Base-by-base conservation (phyloP, 2,113 vertebrate genomes). In the Oenanthe oenanthe region DNA sequence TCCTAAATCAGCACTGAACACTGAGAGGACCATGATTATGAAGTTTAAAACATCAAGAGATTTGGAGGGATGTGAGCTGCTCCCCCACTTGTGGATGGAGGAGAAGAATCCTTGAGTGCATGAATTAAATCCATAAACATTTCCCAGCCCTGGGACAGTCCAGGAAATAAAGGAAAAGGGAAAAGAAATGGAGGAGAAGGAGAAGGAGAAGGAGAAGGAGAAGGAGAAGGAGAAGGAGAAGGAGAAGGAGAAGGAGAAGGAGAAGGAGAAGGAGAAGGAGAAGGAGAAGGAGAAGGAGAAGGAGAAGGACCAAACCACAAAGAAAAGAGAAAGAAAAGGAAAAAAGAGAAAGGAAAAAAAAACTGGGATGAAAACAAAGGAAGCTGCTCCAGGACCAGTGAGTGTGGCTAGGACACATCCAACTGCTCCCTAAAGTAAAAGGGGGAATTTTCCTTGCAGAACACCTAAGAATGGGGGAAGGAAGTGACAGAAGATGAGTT, bases 371-470 rank as follows among this genome's bases (percentile, higher is more conserved):
- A 22, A 34, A 70, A 2, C 24, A 38, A 29, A 57, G 19, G n/a
- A 62, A 57, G 29, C 13, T 67, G 53, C 17, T n/a, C 10, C 20
- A 71, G 63, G n/a, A 71, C 3, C 48, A 73, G 38, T 21, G 34
- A 57, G 56, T 0, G 1, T 32, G 24, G 31, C 38, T 13, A 9
- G 57, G 67, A 79, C 26, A 51, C 2, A 1, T 47, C 51, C 40
- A 29, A 17, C 18, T 25, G 45, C 9, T 19, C 15, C 25, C 47
- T 17, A 7, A 63, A 61, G 40, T 32, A 42, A 58, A 48, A 45
- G 6, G 29, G 36, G 20, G 12, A 12, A 2, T 13, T 24, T 48
- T 72, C 65, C 58, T 67, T 36, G 54, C 75, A 91, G 24, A 57
- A 34, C 4, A 29, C 24, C 58, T 2, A 8, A 4, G 17, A 43